These are phyloP conservation scores for Regulus satrapa DNA, from an alignment of 2,113 vertebrate genomes.

Conservation along the genomic window DNA sequence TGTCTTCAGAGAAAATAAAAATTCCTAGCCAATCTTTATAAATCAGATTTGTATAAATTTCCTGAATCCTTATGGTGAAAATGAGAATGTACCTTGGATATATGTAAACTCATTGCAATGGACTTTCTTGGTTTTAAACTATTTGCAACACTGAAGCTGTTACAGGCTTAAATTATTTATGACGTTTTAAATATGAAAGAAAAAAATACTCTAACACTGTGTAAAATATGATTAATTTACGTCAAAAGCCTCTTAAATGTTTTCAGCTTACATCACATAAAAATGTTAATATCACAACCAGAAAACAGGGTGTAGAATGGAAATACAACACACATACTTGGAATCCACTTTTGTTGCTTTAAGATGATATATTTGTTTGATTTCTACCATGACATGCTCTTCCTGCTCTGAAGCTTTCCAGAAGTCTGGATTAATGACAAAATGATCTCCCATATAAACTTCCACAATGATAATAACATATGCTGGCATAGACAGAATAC, in stretches of 20 bases:
- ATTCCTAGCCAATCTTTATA: neutral
- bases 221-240: neutral
- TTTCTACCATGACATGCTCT: constrained; percentile 20
- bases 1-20: neutral
- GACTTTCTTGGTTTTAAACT: neutral
- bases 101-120: neutral
- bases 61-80: neutral
- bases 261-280: neutral
- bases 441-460: constrained; percentile 22
- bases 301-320: neutral
- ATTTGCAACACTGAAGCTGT: neutral
- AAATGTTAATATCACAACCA: neutral
- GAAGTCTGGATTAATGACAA: constrained; percentile 49
- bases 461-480: constrained; percentile 11
- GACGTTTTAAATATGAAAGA: neutral
- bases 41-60: neutral
- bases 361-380: constrained; percentile 37
- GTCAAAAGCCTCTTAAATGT: neutral
- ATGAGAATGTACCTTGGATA: neutral
- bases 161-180: neutral
- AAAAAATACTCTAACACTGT: neutral
- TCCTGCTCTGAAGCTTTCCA: constrained; percentile 46
- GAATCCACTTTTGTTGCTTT: neutral
- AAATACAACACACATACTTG: neutral
- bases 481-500: constrained; percentile 1